These are phyloP conservation scores for Glareola pratincola DNA, from an alignment of 2,113 vertebrate species.

Conservation along the genomic window DNA sequence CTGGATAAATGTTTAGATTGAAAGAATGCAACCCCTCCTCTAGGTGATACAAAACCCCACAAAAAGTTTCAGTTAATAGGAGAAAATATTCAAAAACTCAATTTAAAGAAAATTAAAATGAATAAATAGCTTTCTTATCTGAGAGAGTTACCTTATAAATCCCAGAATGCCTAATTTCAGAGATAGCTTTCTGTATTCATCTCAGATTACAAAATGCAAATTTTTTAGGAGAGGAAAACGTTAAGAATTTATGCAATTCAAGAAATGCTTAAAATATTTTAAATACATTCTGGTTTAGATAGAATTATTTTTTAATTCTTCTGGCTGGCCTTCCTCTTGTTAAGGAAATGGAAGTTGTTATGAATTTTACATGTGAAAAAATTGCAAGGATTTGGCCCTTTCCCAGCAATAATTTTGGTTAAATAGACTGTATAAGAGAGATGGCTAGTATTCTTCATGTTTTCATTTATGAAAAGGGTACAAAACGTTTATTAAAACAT, in stretches of 20 bases:
- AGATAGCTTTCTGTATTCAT: background rate
- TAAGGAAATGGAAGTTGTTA: background rate
- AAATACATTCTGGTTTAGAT: background rate
- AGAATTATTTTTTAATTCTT: background rate
- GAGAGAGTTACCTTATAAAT: background rate
- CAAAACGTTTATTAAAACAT: background rate
- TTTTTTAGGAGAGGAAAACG: background rate
- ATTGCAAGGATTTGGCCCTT: background rate
- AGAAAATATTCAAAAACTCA: background rate
- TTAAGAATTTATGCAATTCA: background rate
- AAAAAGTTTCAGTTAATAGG: background rate
- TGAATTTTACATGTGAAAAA: background rate
- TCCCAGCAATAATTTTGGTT: background rate
- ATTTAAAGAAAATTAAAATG: background rate
- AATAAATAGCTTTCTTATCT: background rate
- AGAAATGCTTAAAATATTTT: background rate
- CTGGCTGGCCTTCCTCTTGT: background rate
- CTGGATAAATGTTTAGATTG: background rate
- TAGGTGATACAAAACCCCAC: background rate
- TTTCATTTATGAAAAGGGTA: background rate
- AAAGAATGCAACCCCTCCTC: background rate
- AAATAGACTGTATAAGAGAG: background rate
- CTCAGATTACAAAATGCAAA: background rate
- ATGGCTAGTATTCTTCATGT: background rate
- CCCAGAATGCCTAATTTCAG: background rate